Percentiles rank a stretch among this genome's conserved stretches.
Conservation (phyloP, 2,797 vertebrate species). For the Trematomus bernacchii region DNA sequence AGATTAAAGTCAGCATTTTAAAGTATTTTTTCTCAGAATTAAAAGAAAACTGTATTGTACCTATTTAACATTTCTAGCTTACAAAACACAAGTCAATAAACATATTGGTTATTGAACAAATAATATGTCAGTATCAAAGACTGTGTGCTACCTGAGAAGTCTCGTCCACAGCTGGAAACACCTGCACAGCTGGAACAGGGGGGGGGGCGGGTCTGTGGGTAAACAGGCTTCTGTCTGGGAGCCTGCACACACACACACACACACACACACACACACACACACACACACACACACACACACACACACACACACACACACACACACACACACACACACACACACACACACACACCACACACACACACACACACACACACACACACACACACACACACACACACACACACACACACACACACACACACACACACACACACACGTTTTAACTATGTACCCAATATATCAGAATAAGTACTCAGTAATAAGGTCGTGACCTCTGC, state of each 20-base stretch:
- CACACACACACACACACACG: slow-evolving; percentile 5
- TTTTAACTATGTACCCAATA: neutral
- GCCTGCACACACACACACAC: slow-evolving; percentile 40
- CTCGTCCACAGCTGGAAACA: slow-evolving; percentile 34
- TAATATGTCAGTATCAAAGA: neutral
- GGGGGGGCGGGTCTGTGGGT: slow-evolving; percentile 76
- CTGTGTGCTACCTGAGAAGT: slow-evolving; percentile 64
- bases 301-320: slow-evolving; percentile 3
- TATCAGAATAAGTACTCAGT: neutral
- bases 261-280: neutral
- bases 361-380: slow-evolving; percentile 23
- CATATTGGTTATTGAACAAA: no score
- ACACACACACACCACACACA: slow-evolving; percentile 28
- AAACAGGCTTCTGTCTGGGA: slow-evolving; percentile 64
- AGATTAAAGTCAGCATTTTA: no score
- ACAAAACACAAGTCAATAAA: no score
- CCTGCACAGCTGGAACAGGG: slow-evolving; percentile 47
- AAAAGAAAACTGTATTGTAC: no score
- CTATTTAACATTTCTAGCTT: no score
- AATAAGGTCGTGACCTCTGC: no score
- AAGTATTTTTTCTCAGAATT: no score
- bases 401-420: neutral
- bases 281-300: neutral
- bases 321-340: slow-evolving; percentile 3
- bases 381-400: slow-evolving; percentile 13